Conservation (phyloP, 1,140 invertebrate species). For the Drosophila burlai region DNA sequence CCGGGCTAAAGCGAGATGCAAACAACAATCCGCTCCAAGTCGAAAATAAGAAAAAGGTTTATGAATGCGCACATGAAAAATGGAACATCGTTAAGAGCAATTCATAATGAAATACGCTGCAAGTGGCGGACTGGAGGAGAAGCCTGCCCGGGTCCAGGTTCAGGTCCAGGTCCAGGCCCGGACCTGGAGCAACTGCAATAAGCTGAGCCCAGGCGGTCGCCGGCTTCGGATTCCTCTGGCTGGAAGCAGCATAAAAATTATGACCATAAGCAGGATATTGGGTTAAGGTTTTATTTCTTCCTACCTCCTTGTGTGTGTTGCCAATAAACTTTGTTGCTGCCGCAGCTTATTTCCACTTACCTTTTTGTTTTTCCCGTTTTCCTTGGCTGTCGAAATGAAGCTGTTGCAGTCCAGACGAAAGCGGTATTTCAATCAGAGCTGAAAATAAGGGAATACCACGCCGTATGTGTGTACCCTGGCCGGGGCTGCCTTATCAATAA, state of each 20-base stretch:
- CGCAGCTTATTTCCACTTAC: slow-evolving; percentile 53
- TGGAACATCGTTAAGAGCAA: slow-evolving; percentile 85
- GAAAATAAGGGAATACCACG: slow-evolving; percentile 29
- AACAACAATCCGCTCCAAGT: slow-evolving; percentile 62
- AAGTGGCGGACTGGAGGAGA: slow-evolving; percentile 18
- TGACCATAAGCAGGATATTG: slow-evolving; percentile 82
- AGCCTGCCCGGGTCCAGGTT: not conserved
- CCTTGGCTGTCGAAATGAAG: slow-evolving; percentile 61
- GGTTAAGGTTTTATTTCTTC: slow-evolving; percentile 69
- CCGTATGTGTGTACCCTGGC: not conserved
- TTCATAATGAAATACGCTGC: slow-evolving; percentile 84
- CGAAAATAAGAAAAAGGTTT: slow-evolving; percentile 74
- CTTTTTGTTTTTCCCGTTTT: slow-evolving; percentile 25
- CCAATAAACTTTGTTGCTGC: slow-evolving; percentile 64
- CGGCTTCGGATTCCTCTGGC: slow-evolving; percentile 7
- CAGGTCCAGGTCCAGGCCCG: not conserved
- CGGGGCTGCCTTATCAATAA: slow-evolving; percentile 69
- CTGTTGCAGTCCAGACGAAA: slow-evolving; percentile 59
- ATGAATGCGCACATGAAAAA: slow-evolving; percentile 84
- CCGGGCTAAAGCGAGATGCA: slow-evolving; percentile 27
- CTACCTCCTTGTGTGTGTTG: slow-evolving; percentile 40
- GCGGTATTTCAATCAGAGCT: slow-evolving; percentile 71
- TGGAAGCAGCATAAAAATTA: slow-evolving; percentile 68
- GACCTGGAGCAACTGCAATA: slow-evolving; percentile 46
- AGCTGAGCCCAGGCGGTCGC: slow-evolving; percentile 63